Percentiles rank a stretch among this genome's conserved stretches.
Conservation (phyloP, 2,113 vertebrate genomes). For the Pavo muticus region DNA sequence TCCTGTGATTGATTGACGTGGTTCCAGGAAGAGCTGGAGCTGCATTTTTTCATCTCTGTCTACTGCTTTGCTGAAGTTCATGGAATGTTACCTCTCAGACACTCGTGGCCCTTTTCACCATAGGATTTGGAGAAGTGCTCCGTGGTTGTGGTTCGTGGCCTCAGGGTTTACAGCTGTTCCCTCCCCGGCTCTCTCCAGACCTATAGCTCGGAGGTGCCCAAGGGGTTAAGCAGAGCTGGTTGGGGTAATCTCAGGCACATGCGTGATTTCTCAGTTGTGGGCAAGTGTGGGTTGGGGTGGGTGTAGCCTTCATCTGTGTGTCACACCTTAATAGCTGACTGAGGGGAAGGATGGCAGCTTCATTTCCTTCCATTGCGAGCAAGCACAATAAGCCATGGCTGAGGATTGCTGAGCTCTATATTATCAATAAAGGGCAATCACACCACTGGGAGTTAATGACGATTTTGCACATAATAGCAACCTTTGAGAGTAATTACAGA, state of each 20-base stretch:
- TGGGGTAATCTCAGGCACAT: neutral
- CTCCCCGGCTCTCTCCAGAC: neutral
- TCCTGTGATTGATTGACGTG: neutral
- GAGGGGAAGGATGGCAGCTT: neutral
- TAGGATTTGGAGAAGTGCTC: neutral
- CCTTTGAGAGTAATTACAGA: constrained; percentile 39
- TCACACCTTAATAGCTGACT: neutral
- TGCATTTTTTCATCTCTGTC: neutral
- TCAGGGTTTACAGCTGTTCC: rapidly evolving
- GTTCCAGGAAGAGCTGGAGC: neutral
- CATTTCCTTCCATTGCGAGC: neutral
- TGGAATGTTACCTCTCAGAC: neutral
- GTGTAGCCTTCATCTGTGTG: neutral
- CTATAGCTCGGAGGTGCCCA: neutral
- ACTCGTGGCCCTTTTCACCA: rapidly evolving
- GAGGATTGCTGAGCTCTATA: constrained; percentile 5
- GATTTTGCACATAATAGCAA: constrained; percentile 26
- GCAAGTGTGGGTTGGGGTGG: neutral
- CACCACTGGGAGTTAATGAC: constrained; percentile 42
- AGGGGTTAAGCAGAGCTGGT: neutral
- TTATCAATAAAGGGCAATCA: constrained; percentile 49
- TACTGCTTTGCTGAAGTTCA: neutral
- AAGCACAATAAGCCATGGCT: neutral
- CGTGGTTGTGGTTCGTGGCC: neutral
- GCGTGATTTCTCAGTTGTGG: neutral